A percentile compares a stretch with the other conserved stretches of the same genome.
These are phyloP conservation scores for Microctonus aethiopoides DNA, from an alignment of 2,888 invertebrate species.

Conservation along the genomic window DNA sequence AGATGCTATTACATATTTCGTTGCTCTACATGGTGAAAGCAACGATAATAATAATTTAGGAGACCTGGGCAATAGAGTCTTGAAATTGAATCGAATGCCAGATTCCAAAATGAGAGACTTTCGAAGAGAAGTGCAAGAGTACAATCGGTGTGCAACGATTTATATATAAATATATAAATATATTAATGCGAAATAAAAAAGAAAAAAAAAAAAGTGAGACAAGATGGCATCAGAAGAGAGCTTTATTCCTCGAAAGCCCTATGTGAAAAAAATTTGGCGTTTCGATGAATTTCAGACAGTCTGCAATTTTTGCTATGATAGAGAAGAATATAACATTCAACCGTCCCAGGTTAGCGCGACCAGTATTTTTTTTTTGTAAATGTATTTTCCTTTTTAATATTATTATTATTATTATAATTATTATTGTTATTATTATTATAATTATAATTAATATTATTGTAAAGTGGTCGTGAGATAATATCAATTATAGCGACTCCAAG, in stretches of 20 bases:
- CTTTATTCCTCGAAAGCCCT: slow-evolving; percentile 32
- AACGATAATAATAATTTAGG: slow-evolving; percentile 56
- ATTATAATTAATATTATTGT: neutral
- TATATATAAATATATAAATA: slow-evolving; percentile 27
- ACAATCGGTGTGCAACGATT: slow-evolving; percentile 27
- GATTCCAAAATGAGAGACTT: slow-evolving; percentile 38
- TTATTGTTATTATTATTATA: neutral
- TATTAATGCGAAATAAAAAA: neutral
- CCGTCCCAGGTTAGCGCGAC: slow-evolving; percentile 63
- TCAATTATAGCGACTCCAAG: neutral
- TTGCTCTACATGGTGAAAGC: slow-evolving; percentile 64
- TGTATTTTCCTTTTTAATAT: slow-evolving; percentile 21
- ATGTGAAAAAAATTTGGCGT: slow-evolving; percentile 43
- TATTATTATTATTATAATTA: slow-evolving; percentile 4
- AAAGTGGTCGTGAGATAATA: neutral
- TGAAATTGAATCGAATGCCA: slow-evolving; percentile 48
- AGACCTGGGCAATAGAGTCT: slow-evolving; percentile 49
- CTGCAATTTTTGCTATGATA: slow-evolving; percentile 56
- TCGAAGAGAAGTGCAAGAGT: slow-evolving; percentile 41
- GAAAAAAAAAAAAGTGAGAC: slow-evolving; percentile 4
- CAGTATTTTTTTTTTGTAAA: slow-evolving; percentile 41
- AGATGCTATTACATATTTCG: slow-evolving; percentile 52
- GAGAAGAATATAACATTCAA: slow-evolving; percentile 48
- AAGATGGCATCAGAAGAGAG: slow-evolving; percentile 25
- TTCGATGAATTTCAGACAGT: slow-evolving; percentile 54